These are phyloP conservation scores for Columba janthina DNA, from an alignment of 2,113 vertebrate genomes.

Conservation along the genomic window DNA sequence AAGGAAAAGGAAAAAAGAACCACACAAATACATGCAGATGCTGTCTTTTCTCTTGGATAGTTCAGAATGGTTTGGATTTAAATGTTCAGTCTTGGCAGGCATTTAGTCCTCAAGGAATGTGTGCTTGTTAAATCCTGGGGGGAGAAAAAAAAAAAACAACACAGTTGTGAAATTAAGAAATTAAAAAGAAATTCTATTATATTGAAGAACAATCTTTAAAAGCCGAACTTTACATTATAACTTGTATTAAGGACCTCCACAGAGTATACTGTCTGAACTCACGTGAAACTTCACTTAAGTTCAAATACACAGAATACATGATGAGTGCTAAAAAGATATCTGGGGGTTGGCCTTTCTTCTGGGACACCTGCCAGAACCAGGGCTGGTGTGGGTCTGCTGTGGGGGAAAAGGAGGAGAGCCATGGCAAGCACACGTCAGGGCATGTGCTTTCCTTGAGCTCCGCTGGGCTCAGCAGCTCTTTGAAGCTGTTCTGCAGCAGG, in stretches of 20 bases:
- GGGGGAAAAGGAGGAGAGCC: background rate
- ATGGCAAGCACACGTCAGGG: fast-evolving
- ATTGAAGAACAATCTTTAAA: background rate
- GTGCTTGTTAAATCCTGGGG: background rate
- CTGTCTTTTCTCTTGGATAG: conserved; percentile 28
- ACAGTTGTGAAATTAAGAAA: background rate
- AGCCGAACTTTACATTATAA: background rate
- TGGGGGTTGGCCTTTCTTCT: background rate
- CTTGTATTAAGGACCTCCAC: background rate
- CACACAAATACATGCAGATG: background rate
- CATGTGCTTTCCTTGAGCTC: background rate
- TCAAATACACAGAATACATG: background rate
- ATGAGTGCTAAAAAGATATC: background rate
- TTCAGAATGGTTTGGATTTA: conserved; percentile 31
- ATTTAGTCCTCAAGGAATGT: conserved; percentile 22
- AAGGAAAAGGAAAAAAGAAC: background rate
- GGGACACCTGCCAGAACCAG: background rate
- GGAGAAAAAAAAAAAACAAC: background rate
- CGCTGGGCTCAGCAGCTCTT: background rate
- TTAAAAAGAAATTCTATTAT: background rate
- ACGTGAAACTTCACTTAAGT: background rate
- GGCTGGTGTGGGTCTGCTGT: background rate
- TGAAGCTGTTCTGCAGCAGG: background rate
- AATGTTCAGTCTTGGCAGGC: conserved; percentile 24
- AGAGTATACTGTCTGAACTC: background rate